phyloP scores from a whole-genome alignment of 2,888 invertebrate genomes.

The Minunthozetes semirufus region DNA sequence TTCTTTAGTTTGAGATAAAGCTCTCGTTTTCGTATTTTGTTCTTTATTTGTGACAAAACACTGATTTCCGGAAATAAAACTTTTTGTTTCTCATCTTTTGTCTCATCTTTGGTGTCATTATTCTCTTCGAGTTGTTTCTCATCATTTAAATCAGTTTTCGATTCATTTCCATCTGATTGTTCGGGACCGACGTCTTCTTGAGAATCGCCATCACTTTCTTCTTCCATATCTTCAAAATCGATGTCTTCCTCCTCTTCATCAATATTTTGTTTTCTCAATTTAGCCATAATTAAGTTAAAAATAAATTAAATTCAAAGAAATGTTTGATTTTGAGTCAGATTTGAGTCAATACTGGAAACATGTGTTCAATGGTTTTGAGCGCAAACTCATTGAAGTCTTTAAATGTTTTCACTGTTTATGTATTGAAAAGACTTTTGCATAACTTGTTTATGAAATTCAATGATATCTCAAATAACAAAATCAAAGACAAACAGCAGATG shows the following conservation, averaged over 20 bases:
- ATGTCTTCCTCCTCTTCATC: slow-evolving; percentile 4
- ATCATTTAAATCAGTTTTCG: not conserved
- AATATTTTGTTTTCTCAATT: not conserved
- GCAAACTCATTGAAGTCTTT: not conserved
- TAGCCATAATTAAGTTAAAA: not conserved
- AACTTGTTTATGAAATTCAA: not conserved
- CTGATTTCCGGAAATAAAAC: slow-evolving; percentile 24
- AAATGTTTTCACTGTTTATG: not conserved
- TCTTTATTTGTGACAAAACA: slow-evolving; percentile 40
- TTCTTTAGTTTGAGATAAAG: slow-evolving; percentile 39
- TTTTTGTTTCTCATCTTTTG: not conserved
- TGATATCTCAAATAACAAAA: not conserved
- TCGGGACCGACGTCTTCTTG: not conserved
- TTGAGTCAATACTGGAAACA: not conserved
- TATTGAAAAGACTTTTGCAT: not conserved
- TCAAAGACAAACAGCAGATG: not conserved
- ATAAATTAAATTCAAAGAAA: not conserved
- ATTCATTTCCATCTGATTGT: not conserved
- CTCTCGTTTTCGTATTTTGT: slow-evolving; percentile 40
- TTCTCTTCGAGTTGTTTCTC: not conserved
- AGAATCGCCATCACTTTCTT: not conserved
- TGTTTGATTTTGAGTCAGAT: not conserved
- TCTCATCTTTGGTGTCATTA: not conserved
- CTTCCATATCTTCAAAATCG: slow-evolving; percentile 7
- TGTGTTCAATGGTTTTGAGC: slow-evolving; percentile 7